These are phyloP conservation scores for Bucco capensis DNA, from an alignment of 2,113 vertebrate genomes.

Conservation along the genomic window DNA sequence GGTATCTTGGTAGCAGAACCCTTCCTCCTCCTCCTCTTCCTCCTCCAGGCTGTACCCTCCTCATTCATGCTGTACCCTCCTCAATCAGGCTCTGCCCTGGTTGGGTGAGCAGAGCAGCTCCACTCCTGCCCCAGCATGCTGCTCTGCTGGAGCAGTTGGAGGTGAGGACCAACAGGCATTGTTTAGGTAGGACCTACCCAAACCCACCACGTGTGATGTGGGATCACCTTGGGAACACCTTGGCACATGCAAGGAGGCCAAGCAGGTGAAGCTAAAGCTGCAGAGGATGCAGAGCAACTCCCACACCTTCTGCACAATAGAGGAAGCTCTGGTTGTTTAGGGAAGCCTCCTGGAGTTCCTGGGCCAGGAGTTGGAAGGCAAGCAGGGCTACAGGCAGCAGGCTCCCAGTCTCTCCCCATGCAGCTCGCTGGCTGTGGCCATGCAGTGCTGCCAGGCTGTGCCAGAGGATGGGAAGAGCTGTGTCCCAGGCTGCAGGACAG, in stretches of 20 bases:
- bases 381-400: no score
- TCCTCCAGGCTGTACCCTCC: neutral
- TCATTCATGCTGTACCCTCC: neutral
- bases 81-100: neutral
- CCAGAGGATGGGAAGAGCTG: neutral
- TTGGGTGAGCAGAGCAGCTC: accelerated
- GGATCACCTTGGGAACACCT: neutral
- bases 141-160: neutral
- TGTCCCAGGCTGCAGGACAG: neutral
- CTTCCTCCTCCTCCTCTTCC: neutral
- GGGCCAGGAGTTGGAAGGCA: no score
- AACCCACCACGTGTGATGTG: accelerated
- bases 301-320: neutral
- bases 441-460: neutral
- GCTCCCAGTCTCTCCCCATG: no score
- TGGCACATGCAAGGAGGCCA: neutral
- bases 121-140: neutral
- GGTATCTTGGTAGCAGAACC: accelerated
- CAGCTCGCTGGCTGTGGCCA: no score
- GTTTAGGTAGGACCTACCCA: constrained; percentile 44
- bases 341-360: neutral
- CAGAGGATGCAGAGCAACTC: accelerated
- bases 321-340: accelerated
- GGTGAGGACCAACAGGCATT: neutral
- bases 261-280: neutral